Percentiles rank a stretch among this genome's conserved stretches.
phyloP scores from a whole-genome alignment of 2,113 vertebrate genomes.

The Piprites chloris region DNA sequence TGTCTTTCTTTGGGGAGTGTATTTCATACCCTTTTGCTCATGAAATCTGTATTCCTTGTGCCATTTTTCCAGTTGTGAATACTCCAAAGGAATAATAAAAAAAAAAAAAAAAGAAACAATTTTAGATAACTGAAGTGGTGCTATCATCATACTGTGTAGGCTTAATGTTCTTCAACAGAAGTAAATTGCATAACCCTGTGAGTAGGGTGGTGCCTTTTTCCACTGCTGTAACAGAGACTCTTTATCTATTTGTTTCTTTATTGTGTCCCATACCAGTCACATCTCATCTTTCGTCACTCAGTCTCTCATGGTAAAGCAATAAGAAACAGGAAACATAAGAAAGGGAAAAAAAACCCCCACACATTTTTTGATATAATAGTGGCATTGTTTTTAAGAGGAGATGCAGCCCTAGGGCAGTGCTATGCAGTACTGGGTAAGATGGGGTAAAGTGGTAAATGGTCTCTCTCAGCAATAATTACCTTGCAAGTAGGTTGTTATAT shows the following conservation, averaged over 20 bases:
- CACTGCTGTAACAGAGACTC: neutral
- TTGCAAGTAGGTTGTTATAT: neutral
- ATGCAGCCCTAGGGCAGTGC: neutral
- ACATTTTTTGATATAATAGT: neutral
- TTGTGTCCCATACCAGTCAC: rapidly evolving
- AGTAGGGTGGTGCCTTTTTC: neutral
- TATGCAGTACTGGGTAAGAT: neutral
- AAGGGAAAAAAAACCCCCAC: neutral
- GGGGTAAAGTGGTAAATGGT: neutral
- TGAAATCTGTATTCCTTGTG: neutral
- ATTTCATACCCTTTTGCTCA: neutral
- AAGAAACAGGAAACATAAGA: neutral
- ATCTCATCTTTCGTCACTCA: neutral
- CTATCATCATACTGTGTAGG: neutral
- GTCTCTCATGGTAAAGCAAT: neutral
- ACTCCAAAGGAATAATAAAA: neutral
- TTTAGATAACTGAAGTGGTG: neutral
- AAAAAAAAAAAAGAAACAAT: neutral
- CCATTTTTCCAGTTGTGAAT: neutral
- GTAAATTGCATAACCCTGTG: neutral
- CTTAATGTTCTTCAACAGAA: neutral
- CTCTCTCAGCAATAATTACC: neutral
- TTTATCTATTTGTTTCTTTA: neutral
- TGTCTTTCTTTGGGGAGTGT: neutral
- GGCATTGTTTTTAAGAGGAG: neutral